Evolutionary conservation across 2,797 vertebrate species (phyloP).

Genomic region (Siniperca scherzeri): DNA sequence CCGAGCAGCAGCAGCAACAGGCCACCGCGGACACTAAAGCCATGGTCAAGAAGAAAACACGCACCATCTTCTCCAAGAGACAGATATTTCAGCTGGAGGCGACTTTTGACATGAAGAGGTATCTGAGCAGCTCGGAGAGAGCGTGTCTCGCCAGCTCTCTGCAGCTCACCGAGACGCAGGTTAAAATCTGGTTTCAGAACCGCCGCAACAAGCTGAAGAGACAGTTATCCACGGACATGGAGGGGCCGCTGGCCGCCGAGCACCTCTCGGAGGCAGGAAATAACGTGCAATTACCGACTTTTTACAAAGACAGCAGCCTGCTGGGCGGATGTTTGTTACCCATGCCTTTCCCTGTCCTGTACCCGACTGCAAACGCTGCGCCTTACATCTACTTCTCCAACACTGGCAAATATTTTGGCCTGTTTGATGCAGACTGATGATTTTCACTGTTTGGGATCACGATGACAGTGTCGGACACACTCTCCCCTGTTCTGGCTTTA

Average conservation of each 20-base stretch:
- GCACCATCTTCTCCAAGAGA: constrained; percentile 92
- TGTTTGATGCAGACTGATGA: constrained; percentile 87
- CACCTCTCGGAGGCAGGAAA: constrained; percentile 76
- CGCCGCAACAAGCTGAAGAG: constrained; percentile 88
- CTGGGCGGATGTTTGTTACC: constrained; percentile 88
- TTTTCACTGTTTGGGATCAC: constrained; percentile 5
- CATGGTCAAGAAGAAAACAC: constrained; percentile 87
- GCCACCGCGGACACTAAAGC: constrained; percentile 72
- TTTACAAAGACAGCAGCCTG: constrained; percentile 87
- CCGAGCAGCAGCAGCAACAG: constrained; percentile 29
- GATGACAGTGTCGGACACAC: constrained; percentile 32
- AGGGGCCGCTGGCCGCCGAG: constrained; percentile 73
- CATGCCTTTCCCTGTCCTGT: constrained; percentile 88
- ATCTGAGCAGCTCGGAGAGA: constrained; percentile 91
- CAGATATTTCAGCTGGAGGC: constrained; percentile 89
- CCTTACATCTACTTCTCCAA: constrained; percentile 89
- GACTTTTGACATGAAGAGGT: constrained; percentile 88
- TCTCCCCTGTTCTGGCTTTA: constrained; percentile 6
- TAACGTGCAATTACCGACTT: constrained; percentile 80
- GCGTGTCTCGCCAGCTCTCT: constrained; percentile 89
- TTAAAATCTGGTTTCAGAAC: constrained; percentile 90
- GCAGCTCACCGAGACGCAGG: constrained; percentile 88
- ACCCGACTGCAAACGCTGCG: constrained; percentile 81
- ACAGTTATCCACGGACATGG: constrained; percentile 83
- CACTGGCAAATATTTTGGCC: constrained; percentile 87